A percentile compares a stretch with the other conserved stretches of the same genome.
Conservation (phyloP, 2,888 invertebrate genomes). For the Onthophagus sagittarius region DNA sequence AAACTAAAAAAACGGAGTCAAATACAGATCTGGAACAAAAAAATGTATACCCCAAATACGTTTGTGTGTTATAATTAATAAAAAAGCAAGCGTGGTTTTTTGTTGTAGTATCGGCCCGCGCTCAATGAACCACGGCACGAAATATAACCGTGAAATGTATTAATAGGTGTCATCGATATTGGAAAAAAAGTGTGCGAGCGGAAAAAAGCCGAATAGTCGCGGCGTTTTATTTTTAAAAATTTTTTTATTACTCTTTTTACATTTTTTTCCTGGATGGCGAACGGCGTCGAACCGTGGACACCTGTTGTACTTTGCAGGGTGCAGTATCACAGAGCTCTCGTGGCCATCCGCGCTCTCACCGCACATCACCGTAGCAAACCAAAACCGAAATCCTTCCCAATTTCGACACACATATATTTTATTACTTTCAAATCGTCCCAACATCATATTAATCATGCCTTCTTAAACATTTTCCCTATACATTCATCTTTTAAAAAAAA, state of each 20-base stretch:
- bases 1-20: not conserved
- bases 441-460: too few relatives aligned
- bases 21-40: too few relatives aligned
- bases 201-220: constrained; percentile 32
- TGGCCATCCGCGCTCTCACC: not conserved
- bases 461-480: too few relatives aligned
- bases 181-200: constrained; percentile 38
- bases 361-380: not conserved
- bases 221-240: not conserved
- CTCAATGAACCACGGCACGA: constrained; percentile 39
- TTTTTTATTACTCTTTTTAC: not conserved
- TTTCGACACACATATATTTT: not conserved
- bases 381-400: not conserved
- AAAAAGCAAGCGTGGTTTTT: not conserved
- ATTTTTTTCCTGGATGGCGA: not conserved
- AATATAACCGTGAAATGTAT: constrained; percentile 45
- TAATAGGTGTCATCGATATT: constrained; percentile 47
- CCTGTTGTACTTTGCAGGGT: not conserved
- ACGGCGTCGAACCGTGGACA: not conserved
- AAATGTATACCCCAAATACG: not conserved
- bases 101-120: not conserved
- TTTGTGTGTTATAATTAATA: not conserved
- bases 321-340: not conserved
- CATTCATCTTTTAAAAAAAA: too few relatives aligned
- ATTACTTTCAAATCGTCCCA: not conserved